Evolutionary conservation across 2,888 invertebrate genomes (phyloP), one percentile per base, ranked within the genome.

Genomic region (Diaperis boleti): DNA sequence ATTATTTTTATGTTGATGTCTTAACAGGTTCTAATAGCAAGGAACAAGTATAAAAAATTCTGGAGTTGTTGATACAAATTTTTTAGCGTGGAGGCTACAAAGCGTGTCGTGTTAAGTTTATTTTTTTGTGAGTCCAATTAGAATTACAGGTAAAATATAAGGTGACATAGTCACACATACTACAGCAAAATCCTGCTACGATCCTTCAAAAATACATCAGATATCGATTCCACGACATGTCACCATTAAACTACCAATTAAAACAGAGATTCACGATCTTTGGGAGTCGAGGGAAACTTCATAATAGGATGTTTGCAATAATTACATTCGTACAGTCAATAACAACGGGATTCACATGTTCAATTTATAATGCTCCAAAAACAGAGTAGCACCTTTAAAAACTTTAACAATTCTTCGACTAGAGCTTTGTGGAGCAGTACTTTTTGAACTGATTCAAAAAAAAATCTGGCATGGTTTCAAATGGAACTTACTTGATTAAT

Each of bases 361-460:
- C 3, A 7, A n/a, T n/a, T 10, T 33, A 13, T 18, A 20, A 5
- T 44, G 44, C 11, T 44, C 44, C 6, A 44, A 44, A 44, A 44
- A 17, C 20, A 17, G 11, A 20, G 44, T 44, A 3, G 44, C 44
- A 18, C 44, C 44, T 6, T 18, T 44, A 11, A 18, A 17, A 18
- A 20, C 20, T 22, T 10, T n/a, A 10, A 7, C 13, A 17, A 3
- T 20, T 22, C 4, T 44, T 4, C 3, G 4, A 44, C 17, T 44
- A 10, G 10, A 18, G 6, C n/a, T n/a, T n/a, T n/a, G n/a, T n/a
- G n/a, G n/a, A n/a, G n/a, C n/a, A n/a, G 20, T 22, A 3, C 4
- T 14, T 44, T n/a, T 20, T 44, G 44, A 22, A 22, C 4, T 15
- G 44, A 44, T 44, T 44, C 44, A 17, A 3, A 5, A 22, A 44